Evolutionary conservation across 23 tunicate genomes (phyloP).

Genomic region (Ascidia mentula): DNA sequence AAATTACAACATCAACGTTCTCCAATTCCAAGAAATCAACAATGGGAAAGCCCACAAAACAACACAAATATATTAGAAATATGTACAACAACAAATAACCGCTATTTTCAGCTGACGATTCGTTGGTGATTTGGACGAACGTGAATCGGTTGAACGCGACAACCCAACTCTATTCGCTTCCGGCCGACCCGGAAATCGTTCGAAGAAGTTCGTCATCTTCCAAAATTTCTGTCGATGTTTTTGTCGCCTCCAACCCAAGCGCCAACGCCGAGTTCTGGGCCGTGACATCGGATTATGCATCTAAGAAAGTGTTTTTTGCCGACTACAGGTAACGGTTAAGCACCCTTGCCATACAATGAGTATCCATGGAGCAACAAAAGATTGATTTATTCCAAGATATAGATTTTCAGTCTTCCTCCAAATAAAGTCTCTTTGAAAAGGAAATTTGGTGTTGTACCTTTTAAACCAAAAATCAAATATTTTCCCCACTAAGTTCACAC

Average conservation of each 20-base stretch:
- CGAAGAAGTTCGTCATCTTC: background rate
- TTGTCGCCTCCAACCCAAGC: conserved; percentile 36
- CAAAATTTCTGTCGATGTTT: conserved; percentile 34
- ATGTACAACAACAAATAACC: no score
- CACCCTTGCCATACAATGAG: no score
- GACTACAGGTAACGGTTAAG: conserved; percentile 73
- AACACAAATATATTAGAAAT: no score
- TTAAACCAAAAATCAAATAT: no score
- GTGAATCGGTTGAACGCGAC: conserved; percentile 17
- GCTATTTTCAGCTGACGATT: conserved; percentile 49
- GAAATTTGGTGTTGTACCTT: no score
- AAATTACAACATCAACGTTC: background rate
- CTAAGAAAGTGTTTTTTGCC: conserved; percentile 38
- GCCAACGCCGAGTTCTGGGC: conserved; percentile 84
- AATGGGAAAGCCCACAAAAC: no score
- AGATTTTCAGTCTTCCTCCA: no score
- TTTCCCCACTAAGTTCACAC: no score
- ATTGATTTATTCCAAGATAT: no score
- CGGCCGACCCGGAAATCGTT: conserved; percentile 96
- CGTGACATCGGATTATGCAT: conserved; percentile 51
- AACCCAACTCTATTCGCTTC: conserved; percentile 27
- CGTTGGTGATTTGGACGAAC: conserved; percentile 60
- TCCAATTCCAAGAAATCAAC: background rate
- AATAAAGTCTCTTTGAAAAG: no score
- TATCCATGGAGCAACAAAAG: no score